phyloP scores from a whole-genome alignment of 2,797 vertebrate genomes.

The Lepilemur ruficaudatus region DNA sequence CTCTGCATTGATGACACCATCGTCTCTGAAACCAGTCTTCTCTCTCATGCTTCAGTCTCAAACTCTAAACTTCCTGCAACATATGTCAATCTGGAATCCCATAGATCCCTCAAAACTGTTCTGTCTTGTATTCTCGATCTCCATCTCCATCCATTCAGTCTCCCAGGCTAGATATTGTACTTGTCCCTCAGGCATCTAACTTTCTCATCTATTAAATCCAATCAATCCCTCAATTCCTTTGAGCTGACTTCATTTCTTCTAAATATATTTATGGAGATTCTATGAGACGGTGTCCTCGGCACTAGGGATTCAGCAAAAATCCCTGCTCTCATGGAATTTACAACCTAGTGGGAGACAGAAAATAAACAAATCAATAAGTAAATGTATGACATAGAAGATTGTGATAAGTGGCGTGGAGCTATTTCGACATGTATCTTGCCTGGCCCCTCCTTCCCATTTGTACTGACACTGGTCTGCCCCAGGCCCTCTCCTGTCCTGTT shows the following conservation, averaged over 20 bases:
- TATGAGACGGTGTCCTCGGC: not conserved
- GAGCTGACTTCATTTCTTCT: not conserved
- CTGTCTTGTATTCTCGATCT: not conserved
- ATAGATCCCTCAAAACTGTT: not conserved
- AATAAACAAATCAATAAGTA: not conserved
- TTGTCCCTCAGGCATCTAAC: not conserved
- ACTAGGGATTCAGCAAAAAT: not conserved
- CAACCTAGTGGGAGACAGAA: not conserved
- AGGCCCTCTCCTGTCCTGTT: not conserved
- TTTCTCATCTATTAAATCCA: not conserved
- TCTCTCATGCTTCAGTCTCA: not conserved
- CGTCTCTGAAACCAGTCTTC: not conserved
- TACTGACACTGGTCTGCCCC: not conserved
- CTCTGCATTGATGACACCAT: not conserved
- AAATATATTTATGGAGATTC: not conserved
- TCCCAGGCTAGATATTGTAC: not conserved
- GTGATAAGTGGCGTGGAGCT: not conserved
- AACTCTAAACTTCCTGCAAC: not conserved
- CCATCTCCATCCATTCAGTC: not conserved
- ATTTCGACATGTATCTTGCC: not conserved
- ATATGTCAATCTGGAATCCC: not conserved
- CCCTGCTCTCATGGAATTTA: not conserved
- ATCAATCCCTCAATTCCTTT: not conserved
- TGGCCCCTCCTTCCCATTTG: not conserved
- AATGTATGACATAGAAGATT: not conserved